Evolutionary conservation across 2,888 invertebrate species (phyloP), one percentile per base, ranked within the genome.

Genomic region (Mimas tiliae): DNA sequence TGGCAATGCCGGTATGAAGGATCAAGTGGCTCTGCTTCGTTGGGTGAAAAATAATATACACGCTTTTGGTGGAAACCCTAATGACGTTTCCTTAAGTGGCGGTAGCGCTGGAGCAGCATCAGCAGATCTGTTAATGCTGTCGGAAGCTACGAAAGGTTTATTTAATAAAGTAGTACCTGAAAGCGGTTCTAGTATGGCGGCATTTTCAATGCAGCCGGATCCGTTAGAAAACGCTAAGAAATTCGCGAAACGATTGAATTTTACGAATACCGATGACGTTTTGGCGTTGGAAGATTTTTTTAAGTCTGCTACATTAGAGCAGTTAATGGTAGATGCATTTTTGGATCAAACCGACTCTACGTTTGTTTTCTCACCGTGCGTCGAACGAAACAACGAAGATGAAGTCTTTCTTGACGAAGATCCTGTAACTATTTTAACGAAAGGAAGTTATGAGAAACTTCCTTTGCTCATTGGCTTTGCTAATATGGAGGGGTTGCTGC

Each of bases 1-100:
- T 0, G 84, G 85, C 1, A 85, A 85, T 53, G 85, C 81, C 6
- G 84, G 84, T 0, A 76, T 85, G 78, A 85, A 84, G 63, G 85
- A 86, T 63, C 82, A 83, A 71, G 76, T 85, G 4, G 79, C 81
- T 0, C 65, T 77, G 0, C 65, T 86, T 0, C 75, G 76, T 0
- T 86, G 85, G 86, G 83, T 86, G 0, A 72, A 79, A 11, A 70
- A 76, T 11, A 86, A 86, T 55, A 85, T 86, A 6, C 81, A 72
- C 0, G 70, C 51, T 12, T 86, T 84, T n/a, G 84, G 85, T 6
- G 85, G 85, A 12, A 82, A 86, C 64, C 83, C 85, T 14, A 65
- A 83, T 62, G 82, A 85, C 42, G 78, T 85, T 7, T 84, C 84
- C 0, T 67, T 86, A 4, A 68, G 48, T 0, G 85, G 86, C 0